Base-by-base conservation (phyloP, 2,888 invertebrate genomes). In the Himalopsyche tibetana region DNA sequence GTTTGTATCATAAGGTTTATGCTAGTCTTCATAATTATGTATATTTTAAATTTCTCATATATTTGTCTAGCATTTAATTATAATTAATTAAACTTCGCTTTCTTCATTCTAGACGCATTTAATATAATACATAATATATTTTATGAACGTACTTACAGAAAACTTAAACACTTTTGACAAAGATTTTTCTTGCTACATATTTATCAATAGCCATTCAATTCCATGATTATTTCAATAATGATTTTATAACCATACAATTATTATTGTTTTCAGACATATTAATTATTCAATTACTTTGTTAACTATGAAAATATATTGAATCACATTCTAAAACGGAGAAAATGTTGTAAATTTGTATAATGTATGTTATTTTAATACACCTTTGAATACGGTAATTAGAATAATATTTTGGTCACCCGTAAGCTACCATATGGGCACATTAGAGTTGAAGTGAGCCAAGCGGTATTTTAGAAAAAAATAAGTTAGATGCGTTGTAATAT, bases 21-120 rank as follows among this genome's bases (percentile, higher is more conserved):
- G 85, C 85, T 85, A 85, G 85, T 85, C 85, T 85, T 74, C 82
- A 45, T 85, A 82, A 63, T 19, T 63, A 63, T 63, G 63, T 63
- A 63, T 9, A 19, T 63, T 63, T 63, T 63, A 9, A 19, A 63
- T 19, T 63, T 63, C 63, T 63, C 63, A 63, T 28, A 19, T 63
- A 6, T 63, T 63, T n/a, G n/a, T 63, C 63, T 63, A 63, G 63
- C n/a, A 63, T 19, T 51, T 51, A 51, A 63, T 28, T 63, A 63
- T 19, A 63, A 51, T 63, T 63, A 63, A 19, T 63, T 63, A 19
- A 63, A 63, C 19, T 19, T 63, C 19, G 15, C 51, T 51, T 51
- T 15, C 15, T 15, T 63, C 28, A 63, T 63, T 19, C 28, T 63
- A 19, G 63, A 63, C 19, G 63, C 63, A 63, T 63, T 19, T 63